phyloP scores from a whole-genome alignment of 1,140 invertebrate genomes.

The Plutomurus gul region DNA sequence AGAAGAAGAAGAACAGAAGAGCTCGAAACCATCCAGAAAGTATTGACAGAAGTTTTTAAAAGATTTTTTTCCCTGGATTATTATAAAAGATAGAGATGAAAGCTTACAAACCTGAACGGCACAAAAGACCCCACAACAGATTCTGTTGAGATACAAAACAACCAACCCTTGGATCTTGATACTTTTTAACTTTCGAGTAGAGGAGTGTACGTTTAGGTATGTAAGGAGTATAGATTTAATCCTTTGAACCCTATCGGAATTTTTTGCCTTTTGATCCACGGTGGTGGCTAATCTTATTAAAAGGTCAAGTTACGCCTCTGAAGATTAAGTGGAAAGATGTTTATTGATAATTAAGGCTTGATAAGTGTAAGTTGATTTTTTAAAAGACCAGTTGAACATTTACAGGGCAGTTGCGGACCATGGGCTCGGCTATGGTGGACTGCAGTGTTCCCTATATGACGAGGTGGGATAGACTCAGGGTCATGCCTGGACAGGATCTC shows the following conservation, averaged over 20 bases:
- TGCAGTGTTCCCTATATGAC: background rate
- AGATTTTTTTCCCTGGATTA: slow-evolving; percentile 4
- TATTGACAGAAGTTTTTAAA: slow-evolving; percentile 28
- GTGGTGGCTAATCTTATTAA: slow-evolving; percentile 6
- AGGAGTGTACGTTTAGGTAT: background rate
- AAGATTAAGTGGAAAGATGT: slow-evolving; percentile 29
- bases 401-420: slow-evolving; percentile 5
- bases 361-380: background rate
- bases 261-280: background rate
- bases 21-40: background rate
- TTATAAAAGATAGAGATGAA: background rate
- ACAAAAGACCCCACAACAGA: slow-evolving; percentile 25
- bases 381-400: background rate
- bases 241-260: slow-evolving; percentile 25
- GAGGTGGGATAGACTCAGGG: background rate
- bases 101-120: slow-evolving; percentile 21
- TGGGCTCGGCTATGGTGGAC: background rate
- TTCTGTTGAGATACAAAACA: slow-evolving; percentile 1
- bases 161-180: background rate
- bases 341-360: slow-evolving; percentile 1
- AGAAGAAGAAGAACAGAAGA: background rate
- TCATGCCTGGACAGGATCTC: slow-evolving; percentile 1
- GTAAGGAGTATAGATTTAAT: slow-evolving; percentile 11
- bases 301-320: slow-evolving; percentile 25
- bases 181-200: background rate